Evolutionary conservation across 2,888 invertebrate genomes (phyloP).

Genomic region (Pristionchus entomophagus): DNA sequence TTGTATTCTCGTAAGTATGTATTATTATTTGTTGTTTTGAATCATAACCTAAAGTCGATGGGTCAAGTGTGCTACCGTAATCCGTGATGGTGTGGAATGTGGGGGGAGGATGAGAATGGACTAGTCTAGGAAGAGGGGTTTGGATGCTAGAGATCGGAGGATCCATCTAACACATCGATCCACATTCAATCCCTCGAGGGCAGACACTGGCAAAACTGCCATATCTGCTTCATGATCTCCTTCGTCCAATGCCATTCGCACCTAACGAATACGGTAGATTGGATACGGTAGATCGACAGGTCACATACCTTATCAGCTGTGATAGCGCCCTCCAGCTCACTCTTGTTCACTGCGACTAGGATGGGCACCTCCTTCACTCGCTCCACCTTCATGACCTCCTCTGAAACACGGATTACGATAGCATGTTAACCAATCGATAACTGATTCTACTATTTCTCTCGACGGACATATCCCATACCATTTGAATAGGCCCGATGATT

Average conservation of each 20-base stretch:
- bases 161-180: constrained; percentile 70
- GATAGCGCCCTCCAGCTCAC: constrained; percentile 69
- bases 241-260: constrained; percentile 60
- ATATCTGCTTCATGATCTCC: constrained; percentile 66
- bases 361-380: constrained; percentile 66
- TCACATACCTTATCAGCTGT: constrained; percentile 58
- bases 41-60: constrained; percentile 48
- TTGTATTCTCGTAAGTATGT: constrained; percentile 30
- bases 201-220: constrained; percentile 71
- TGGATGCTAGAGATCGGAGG: constrained; percentile 56
- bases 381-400: constrained; percentile 67
- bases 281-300: neutral
- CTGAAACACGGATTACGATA: constrained; percentile 56
- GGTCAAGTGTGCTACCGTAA: constrained; percentile 14
- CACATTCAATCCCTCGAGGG: constrained; percentile 70
- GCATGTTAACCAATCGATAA: constrained; percentile 52
- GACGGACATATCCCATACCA: constrained; percentile 8
- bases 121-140: constrained; percentile 46
- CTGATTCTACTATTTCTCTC: constrained; percentile 20
- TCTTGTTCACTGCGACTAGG: constrained; percentile 72
- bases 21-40: neutral
- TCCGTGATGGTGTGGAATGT: constrained; percentile 42
- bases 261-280: constrained; percentile 50
- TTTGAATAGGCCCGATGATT: neutral
- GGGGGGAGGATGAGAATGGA: neutral